Evolutionary conservation across 2,888 invertebrate species (phyloP).

Genomic region (Himalopsyche anomala): DNA sequence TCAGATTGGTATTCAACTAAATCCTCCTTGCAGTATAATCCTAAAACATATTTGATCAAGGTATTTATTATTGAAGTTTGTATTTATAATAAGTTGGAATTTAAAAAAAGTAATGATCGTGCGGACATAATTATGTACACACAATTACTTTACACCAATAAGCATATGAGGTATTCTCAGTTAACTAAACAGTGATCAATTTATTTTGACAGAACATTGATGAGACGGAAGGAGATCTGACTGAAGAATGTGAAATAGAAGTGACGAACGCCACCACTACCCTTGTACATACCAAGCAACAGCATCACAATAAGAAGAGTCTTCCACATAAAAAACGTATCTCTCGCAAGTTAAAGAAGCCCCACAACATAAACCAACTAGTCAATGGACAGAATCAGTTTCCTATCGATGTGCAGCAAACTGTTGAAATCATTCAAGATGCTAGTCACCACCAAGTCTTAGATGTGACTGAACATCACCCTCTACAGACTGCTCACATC

Average conservation of each 20-base stretch:
- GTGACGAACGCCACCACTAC: conserved; percentile 47
- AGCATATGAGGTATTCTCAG: conserved; percentile 66
- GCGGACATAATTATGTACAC: too few species aligned
- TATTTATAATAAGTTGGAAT: background rate
- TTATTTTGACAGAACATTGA: conserved; percentile 72
- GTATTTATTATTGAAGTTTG: background rate
- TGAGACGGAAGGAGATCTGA: conserved; percentile 70
- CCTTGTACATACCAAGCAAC: conserved; percentile 55
- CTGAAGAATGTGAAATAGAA: conserved; percentile 63
- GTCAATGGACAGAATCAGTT: conserved; percentile 44
- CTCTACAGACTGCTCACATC: conserved; percentile 52
- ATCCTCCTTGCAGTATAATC: conserved; percentile 44
- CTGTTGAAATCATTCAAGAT: conserved; percentile 61
- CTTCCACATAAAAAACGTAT: conserved; percentile 92
- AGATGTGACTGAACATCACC: conserved; percentile 50
- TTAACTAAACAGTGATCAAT: background rate
- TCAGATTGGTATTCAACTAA: conserved; percentile 62
- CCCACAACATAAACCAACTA: conserved; percentile 46
- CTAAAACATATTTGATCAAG: conserved; percentile 23
- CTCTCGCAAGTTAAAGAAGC: conserved; percentile 83
- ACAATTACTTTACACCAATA: conserved; percentile 54
- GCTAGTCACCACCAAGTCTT: conserved; percentile 56
- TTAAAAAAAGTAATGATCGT: too few species aligned
- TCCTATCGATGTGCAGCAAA: conserved; percentile 56
- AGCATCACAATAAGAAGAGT: conserved; percentile 72